Percentiles rank a stretch among this genome's conserved stretches.
Conservation (phyloP, 1,140 invertebrate species). For the Heliconius himera region DNA sequence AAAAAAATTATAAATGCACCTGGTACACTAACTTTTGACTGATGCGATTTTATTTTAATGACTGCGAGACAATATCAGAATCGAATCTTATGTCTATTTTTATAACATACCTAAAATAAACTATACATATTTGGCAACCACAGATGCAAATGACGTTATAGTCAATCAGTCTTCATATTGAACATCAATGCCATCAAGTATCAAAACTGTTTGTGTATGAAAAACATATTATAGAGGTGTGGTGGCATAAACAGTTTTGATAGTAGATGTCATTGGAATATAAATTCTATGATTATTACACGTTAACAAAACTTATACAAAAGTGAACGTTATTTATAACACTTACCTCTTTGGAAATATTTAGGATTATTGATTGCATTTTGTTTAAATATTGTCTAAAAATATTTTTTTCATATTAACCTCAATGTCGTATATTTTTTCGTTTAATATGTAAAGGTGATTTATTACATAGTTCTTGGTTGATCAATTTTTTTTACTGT, state of each 20-base stretch:
- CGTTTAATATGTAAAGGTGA: conserved; percentile 6
- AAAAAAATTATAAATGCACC: too few relatives aligned
- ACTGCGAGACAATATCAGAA: too few relatives aligned
- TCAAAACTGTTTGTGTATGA: conserved; percentile 25
- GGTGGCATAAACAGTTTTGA: conserved; percentile 25
- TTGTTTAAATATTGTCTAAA: background rate
- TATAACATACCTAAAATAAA: too few relatives aligned
- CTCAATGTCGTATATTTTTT: background rate
- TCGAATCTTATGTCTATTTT: too few relatives aligned
- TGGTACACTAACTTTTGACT: too few relatives aligned
- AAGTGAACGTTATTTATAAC: background rate
- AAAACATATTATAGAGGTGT: background rate
- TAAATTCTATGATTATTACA: background rate
- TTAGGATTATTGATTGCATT: background rate
- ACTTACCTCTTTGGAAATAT: background rate
- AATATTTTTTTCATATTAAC: background rate
- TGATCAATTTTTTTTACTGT: background rate
- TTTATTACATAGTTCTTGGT: background rate
- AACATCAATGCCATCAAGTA: conserved; percentile 23
- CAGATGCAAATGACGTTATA: conserved; percentile 32
- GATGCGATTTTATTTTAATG: too few relatives aligned
- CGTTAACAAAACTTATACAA: background rate
- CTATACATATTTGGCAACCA: too few relatives aligned
- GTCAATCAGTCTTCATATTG: conserved; percentile 40
- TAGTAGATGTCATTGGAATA: conserved; percentile 24